Conservation (phyloP, 2,113 vertebrate species). For the Procavia capensis region DNA sequence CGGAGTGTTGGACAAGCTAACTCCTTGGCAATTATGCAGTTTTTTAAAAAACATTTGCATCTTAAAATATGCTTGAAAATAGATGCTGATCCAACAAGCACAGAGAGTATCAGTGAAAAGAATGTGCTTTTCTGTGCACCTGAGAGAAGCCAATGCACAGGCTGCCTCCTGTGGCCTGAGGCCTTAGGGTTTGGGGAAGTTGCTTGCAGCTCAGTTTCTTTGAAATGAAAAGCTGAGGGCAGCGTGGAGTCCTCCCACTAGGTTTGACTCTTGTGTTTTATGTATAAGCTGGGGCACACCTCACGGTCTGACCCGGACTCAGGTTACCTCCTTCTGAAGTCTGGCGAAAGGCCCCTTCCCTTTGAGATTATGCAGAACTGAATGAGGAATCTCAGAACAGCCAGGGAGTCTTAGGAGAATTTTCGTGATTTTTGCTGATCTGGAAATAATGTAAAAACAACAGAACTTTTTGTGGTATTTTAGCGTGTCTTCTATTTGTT, state of each 20-base stretch:
- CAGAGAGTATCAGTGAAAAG: constrained; percentile 37
- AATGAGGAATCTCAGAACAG: constrained; percentile 33
- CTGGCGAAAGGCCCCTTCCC: not conserved
- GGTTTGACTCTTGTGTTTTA: not conserved
- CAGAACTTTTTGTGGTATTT: constrained; percentile 45
- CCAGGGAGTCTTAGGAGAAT: not conserved
- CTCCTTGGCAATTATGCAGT: constrained; percentile 59
- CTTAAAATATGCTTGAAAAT: constrained; percentile 73
- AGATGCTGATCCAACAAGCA: constrained; percentile 65
- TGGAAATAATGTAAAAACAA: constrained; percentile 66
- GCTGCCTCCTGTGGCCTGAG: not conserved
- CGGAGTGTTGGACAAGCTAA: constrained; percentile 51
- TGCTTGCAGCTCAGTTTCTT: constrained; percentile 29
- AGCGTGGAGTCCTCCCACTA: not conserved
- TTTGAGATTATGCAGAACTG: not conserved
- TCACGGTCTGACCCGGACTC: not conserved
- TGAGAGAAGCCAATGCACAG: not conserved
- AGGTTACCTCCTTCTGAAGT: not conserved
- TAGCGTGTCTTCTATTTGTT: constrained; percentile 50
- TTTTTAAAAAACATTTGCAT: constrained; percentile 42
- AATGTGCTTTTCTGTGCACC: constrained; percentile 48
- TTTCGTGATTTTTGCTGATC: constrained; percentile 54
- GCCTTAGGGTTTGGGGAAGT: not conserved
- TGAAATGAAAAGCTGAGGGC: constrained; percentile 48
- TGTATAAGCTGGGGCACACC: not conserved